Conservation (phyloP, 1,140 invertebrate species). For the Trialeurodes vaporariorum region DNA sequence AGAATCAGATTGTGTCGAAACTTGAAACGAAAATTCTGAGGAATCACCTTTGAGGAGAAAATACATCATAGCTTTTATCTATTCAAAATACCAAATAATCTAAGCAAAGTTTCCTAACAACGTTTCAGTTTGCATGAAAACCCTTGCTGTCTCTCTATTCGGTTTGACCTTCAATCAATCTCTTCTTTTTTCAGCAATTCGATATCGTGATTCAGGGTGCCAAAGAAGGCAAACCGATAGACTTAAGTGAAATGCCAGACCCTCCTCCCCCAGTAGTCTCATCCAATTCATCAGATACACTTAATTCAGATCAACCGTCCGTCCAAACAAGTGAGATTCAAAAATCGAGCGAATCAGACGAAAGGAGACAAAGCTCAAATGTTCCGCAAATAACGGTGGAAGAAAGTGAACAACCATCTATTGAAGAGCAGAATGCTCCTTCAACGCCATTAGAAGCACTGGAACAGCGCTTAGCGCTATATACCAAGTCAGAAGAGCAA, state of each 20-base stretch:
- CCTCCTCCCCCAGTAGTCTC: conserved; percentile 37
- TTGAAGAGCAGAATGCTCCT: conserved; percentile 29
- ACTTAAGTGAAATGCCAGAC: conserved; percentile 73
- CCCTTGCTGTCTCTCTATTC: too few species aligned
- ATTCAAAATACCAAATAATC: too few species aligned
- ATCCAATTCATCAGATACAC: background rate
- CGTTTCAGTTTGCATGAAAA: too few species aligned
- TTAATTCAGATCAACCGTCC: background rate
- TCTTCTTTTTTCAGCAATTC: conserved; percentile 55
- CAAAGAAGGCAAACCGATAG: conserved; percentile 59
- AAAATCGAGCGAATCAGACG: background rate
- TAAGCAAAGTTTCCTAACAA: too few species aligned
- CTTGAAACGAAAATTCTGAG: too few species aligned
- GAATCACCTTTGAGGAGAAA: too few species aligned
- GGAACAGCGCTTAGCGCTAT: conserved; percentile 69
- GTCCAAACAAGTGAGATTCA: background rate
- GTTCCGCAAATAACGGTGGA: background rate
- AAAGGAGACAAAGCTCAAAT: background rate
- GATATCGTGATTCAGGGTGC: conserved; percentile 68
- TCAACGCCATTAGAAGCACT: conserved; percentile 63
- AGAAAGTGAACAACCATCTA: background rate
- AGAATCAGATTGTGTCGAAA: too few species aligned
- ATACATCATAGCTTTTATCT: too few species aligned
- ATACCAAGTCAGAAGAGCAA: conserved; percentile 50
- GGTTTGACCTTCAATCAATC: too few species aligned